phyloP scores from a whole-genome alignment of 2,888 invertebrate species.

The Plagodis dolabraria region DNA sequence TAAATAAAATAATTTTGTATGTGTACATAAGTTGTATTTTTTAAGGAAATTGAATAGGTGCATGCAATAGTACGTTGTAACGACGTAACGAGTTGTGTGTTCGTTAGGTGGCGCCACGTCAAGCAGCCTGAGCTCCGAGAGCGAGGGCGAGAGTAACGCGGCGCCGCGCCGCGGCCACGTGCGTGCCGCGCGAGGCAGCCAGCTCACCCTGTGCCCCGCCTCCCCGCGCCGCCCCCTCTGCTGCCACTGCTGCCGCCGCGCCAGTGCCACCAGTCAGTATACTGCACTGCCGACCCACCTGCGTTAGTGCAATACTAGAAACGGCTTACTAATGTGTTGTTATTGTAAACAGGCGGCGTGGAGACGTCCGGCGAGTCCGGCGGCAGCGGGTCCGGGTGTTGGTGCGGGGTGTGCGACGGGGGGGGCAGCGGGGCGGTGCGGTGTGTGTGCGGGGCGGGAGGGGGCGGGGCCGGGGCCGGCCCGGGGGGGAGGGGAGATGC shows the following conservation, averaged over 20 bases:
- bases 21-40: too few relatives aligned
- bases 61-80: too few relatives aligned
- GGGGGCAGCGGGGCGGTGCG: constrained; percentile 44
- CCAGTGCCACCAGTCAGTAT: constrained; percentile 28
- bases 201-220: constrained; percentile 75
- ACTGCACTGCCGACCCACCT: neutral
- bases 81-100: neutral
- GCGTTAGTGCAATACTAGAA: neutral
- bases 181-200: constrained; percentile 52
- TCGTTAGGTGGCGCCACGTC: constrained; percentile 61
- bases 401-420: constrained; percentile 44
- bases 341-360: constrained; percentile 48
- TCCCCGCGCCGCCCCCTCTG: constrained; percentile 61
- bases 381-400: constrained; percentile 45
- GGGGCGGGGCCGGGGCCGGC: constrained; percentile 58
- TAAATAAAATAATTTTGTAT: too few relatives aligned
- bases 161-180: constrained; percentile 40
- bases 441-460: constrained; percentile 48
- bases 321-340: too few relatives aligned
- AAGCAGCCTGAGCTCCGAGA: constrained; percentile 71
- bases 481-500: constrained; percentile 75
- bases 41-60: too few relatives aligned
- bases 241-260: constrained; percentile 51
- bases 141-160: constrained; percentile 62
- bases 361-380: constrained; percentile 55